Evolutionary conservation across 2,888 invertebrate genomes (phyloP), one percentile per base, ranked within the genome.

Genomic region (Nemapogon koenigi): DNA sequence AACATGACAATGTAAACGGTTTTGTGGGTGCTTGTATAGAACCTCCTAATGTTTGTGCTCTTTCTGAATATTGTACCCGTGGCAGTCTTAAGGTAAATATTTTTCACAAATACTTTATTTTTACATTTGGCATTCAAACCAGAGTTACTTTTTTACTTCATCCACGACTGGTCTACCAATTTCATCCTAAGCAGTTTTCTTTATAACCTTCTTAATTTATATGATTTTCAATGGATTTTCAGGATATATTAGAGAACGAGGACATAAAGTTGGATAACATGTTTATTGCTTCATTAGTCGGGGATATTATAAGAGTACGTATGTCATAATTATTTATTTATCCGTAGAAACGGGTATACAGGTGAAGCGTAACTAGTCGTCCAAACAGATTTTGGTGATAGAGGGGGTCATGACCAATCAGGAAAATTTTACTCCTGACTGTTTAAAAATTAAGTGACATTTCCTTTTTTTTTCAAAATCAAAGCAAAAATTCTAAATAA

Each of bases 211-310:
- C 22, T 22, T 7, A 22, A 7, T 6, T 22, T 22, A 22, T 22
- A 28, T 28, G 4, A 10, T 28, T n/a, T n/a, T n/a, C n/a, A n/a
- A 22, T 7, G 6, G 22, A 13, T 45, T 54, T 57, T 32, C 75
- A 92, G 90, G 92, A 98, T 65, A 93, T 97, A 51, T 76, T 98
- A 41, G 92, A 94, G 59, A 97, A 97, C 62, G 92, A 94, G 57
- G 95, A 97, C 62, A 89, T 97, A 47, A 95, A 95, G 71, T 78
- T 97, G 55, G 97, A 97, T 68, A 91, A 91, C 57, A 94, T 97
- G 91, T 97, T 97, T 66, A 89, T 94, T 48, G 95, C 97, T 16
- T 97, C 97, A 4, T 83, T 97, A 46, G 90, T 97, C 10, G 94
- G 91, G 39, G 97, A 97, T 69, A 91, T 98, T 47, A 88, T 97